Conservation (phyloP, 2,888 invertebrate species). For the Lobophora halterata region DNA sequence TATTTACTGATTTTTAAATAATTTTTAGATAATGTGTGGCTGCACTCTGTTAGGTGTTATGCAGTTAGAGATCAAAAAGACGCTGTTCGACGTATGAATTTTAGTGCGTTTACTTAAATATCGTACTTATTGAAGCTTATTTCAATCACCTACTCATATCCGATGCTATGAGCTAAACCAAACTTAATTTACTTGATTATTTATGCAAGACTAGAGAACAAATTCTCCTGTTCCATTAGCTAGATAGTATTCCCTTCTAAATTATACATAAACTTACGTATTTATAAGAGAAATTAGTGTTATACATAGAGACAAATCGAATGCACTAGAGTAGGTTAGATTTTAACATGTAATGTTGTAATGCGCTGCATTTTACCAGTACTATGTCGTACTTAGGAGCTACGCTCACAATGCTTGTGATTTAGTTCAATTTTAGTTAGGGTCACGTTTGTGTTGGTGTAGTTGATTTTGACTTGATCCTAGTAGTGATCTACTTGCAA, state of each 20-base stretch:
- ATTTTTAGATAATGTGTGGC: conserved; percentile 11
- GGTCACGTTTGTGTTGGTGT: conserved; percentile 8
- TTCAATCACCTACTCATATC: conserved; percentile 7
- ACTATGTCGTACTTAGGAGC: conserved; percentile 37
- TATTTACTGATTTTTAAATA: conserved; percentile 16
- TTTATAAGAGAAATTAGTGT: conserved; percentile 41
- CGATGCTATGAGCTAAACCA: conserved; percentile 18
- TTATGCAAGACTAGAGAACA: conserved; percentile 21
- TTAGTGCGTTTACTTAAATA: conserved; percentile 4
- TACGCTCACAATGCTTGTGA: conserved; percentile 38
- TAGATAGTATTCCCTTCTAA: conserved; percentile 37
- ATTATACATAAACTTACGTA: conserved; percentile 31
- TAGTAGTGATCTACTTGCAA: conserved; percentile 10
- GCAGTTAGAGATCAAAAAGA: conserved; percentile 1
- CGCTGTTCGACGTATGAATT: background rate
- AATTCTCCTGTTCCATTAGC: conserved; percentile 27
- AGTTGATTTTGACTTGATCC: conserved; percentile 11
- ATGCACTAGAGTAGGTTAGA: conserved; percentile 29
- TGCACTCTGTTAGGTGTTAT: conserved; percentile 3
- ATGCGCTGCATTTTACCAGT: conserved; percentile 40
- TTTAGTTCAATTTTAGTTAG: conserved; percentile 27
- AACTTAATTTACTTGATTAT: conserved; percentile 14
- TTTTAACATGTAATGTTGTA: conserved; percentile 21
- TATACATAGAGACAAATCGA: conserved; percentile 45
- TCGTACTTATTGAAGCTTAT: conserved; percentile 16